A percentile compares a stretch with the other conserved stretches of the same genome.
Evolutionary conservation across 2,113 vertebrate genomes (phyloP).

Genomic region (Myocastor coypus): DNA sequence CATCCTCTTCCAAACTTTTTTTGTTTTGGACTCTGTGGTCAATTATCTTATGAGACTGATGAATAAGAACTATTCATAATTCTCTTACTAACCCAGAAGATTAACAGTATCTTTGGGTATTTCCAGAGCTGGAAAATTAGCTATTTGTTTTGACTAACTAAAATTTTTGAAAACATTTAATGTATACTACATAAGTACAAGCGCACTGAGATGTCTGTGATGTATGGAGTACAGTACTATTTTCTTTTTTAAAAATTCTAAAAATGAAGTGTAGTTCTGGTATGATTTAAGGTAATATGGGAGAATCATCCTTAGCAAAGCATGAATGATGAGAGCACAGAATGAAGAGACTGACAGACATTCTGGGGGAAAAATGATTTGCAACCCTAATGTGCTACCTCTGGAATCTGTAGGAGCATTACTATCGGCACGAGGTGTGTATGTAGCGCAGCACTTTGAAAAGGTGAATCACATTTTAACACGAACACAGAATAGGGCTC

Average conservation of each 20-base stretch:
- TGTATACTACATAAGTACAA: slow-evolving; percentile 14
- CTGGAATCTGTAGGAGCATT: background rate
- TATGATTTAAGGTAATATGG: background rate
- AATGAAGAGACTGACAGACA: background rate
- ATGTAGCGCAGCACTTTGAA: background rate
- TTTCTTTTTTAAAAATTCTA: slow-evolving; percentile 54
- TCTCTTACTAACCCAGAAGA: slow-evolving; percentile 48
- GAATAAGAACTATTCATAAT: slow-evolving; percentile 72
- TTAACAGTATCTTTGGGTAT: slow-evolving; percentile 72
- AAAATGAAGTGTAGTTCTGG: slow-evolving; percentile 39
- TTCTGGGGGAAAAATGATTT: background rate
- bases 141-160: slow-evolving; percentile 34
- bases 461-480: background rate
- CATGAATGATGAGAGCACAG: background rate
- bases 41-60: slow-evolving; percentile 63
- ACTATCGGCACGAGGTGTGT: background rate
- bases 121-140: slow-evolving; percentile 57
- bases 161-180: slow-evolving; percentile 60
- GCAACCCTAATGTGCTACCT: background rate
- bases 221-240: slow-evolving; percentile 36
- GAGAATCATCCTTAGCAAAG: background rate
- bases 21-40: slow-evolving; percentile 56
- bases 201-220: background rate
- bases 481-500: background rate
- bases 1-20: slow-evolving; percentile 71